phyloP scores from a whole-genome alignment of 2,888 invertebrate genomes.

The Melieria crassipennis region DNA sequence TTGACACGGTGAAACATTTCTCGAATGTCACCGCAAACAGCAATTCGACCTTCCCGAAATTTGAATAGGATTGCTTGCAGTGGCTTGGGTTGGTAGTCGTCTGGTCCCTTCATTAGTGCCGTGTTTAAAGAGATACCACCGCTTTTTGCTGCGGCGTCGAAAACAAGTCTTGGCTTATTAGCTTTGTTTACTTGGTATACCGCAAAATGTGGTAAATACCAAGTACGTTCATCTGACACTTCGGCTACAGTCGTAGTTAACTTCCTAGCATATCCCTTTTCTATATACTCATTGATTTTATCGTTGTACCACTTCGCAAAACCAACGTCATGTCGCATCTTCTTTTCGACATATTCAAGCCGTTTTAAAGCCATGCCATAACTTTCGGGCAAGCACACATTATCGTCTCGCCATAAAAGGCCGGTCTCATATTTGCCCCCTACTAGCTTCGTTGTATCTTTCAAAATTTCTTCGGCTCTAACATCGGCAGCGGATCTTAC shows the following conservation, averaged over 20 bases:
- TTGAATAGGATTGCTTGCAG: constrained; percentile 30
- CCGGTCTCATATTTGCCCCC: constrained; percentile 19
- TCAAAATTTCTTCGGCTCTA: no score
- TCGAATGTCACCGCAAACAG: constrained; percentile 28
- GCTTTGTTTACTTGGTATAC: constrained; percentile 9
- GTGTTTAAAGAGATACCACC: constrained; percentile 9
- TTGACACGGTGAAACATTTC: constrained; percentile 34
- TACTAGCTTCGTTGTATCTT: not conserved
- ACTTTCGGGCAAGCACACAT: not conserved
- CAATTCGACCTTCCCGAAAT: constrained; percentile 30
- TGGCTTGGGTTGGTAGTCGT: constrained; percentile 28
- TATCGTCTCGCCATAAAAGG: constrained; percentile 12
- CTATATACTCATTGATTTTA: not conserved
- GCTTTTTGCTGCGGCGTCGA: constrained; percentile 12
- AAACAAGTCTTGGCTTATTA: constrained; percentile 13
- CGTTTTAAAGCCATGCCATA: constrained; percentile 14
- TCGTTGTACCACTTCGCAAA: no score
- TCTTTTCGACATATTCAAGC: no score
- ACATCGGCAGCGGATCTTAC: no score
- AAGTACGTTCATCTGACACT: constrained; percentile 1
- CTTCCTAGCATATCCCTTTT: constrained; percentile 14
- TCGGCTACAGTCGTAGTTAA: constrained; percentile 6
- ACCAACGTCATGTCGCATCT: no score
- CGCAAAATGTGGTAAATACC: constrained; percentile 22
- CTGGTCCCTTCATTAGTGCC: constrained; percentile 29